Percentiles rank a stretch among this genome's conserved stretches.
Evolutionary conservation across 2,888 invertebrate genomes (phyloP).

Genomic region (Leptinotarsa haldemani): DNA sequence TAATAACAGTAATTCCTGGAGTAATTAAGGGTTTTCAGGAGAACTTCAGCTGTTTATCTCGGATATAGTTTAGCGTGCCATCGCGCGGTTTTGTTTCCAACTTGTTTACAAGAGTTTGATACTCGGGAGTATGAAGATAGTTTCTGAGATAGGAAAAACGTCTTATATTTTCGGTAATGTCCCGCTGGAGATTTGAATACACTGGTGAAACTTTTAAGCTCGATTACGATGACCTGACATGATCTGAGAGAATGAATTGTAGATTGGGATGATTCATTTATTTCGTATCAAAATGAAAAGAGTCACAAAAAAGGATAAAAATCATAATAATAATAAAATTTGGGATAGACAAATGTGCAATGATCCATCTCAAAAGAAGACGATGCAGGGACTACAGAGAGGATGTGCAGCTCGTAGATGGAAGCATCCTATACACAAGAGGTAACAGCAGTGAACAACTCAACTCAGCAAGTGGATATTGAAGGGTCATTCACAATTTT

Average conservation of each 20-base stretch:
- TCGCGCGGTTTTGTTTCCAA: slow-evolving; percentile 21
- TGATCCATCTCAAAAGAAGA: too few species aligned
- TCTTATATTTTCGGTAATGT: slow-evolving; percentile 2
- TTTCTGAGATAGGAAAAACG: slow-evolving; percentile 7
- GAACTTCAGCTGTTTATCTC: slow-evolving; percentile 23
- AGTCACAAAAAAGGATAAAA: too few species aligned
- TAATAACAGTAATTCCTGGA: slow-evolving; percentile 40
- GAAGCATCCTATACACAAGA: too few species aligned
- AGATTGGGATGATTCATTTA: too few species aligned
- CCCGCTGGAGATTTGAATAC: slow-evolving; percentile 2
- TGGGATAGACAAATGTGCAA: too few species aligned
- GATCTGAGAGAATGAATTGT: not conserved
- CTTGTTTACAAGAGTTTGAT: slow-evolving; percentile 21
- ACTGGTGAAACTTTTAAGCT: not conserved
- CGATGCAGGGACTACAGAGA: too few species aligned
- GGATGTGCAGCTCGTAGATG: too few species aligned
- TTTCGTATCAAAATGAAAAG: too few species aligned
- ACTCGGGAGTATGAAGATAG: slow-evolving; percentile 7
- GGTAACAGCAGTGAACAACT: too few species aligned
- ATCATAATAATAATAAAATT: too few species aligned
- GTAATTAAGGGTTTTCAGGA: slow-evolving; percentile 41
- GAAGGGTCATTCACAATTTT: too few species aligned
- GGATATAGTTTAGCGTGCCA: slow-evolving; percentile 9
- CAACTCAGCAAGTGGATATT: too few species aligned
- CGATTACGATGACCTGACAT: not conserved